Base-by-base conservation (phyloP, 2,113 vertebrate genomes). In the Prunella himalayana region DNA sequence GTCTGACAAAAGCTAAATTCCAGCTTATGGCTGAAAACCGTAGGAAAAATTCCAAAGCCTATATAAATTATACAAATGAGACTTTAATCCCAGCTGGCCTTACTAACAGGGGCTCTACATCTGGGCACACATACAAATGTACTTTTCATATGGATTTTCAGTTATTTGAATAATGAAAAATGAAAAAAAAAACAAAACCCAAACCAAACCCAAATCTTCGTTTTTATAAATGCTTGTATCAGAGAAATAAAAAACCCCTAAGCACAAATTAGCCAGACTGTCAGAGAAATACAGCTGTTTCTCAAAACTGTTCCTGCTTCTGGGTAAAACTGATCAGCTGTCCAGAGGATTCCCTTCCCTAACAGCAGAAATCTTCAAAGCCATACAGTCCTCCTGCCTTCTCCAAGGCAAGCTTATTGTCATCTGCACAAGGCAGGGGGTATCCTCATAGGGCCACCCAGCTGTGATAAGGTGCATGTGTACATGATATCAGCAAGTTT, bases 41-140 rank as follows among this genome's bases (percentile, higher is more conserved):
- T 56, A 88, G 63, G 72, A 93, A 95, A 96, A 94, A 95, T 92
- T 94, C 91, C 84, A 96, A 96, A 97, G 87, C 91, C 90, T 89
- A 95, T 91, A 94, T 61, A 97, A 95, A 95, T 97, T 96, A 96
- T 87, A 97, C 73, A 96, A 95, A 95, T 96, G 88, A 95, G 92
- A 95, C 85, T 92, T 97, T 96, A 96, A 97, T 97, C 96, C 96
- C 90, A 94, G 94, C 87, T 88, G 94, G 87, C 84, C 83, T 94
- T 31, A 13, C 61, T 94, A 77, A 87, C 64, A 3, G 64, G n/a
- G 54, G 69, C 65, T 92, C 85, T 87, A 57, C 91, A 95, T 87
- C 88, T 94, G 92, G 90, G 68, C 83, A 92, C n/a, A 75, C 77
- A 81, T 25, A 93, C 56, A 71, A 77, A 93, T 64, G 47, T 49